phyloP scores from a whole-genome alignment of 2,113 vertebrate genomes.

The Nothocercus nigrocapillus region DNA sequence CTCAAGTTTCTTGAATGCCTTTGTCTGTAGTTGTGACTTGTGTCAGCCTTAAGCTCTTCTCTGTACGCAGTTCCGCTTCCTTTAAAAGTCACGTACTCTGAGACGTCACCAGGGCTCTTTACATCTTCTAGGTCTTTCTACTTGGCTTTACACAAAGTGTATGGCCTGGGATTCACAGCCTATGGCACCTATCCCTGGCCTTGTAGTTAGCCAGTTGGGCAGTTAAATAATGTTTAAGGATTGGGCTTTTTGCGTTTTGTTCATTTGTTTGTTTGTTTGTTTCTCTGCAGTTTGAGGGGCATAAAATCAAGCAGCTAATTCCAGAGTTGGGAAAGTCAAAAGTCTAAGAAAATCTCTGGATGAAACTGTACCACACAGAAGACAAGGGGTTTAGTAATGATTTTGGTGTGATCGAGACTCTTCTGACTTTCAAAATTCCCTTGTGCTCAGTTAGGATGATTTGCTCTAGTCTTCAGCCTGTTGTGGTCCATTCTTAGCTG shows the following conservation, averaged over 20 bases:
- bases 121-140: not conserved
- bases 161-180: not conserved
- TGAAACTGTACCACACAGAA: not conserved
- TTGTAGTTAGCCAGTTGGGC: not conserved
- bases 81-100: not conserved
- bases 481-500: not conserved
- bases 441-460: not conserved
- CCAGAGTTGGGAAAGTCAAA: not conserved
- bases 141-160: not conserved
- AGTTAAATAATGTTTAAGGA: not conserved
- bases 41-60: not conserved
- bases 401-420: not conserved
- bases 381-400: not conserved
- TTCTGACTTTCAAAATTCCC: not conserved
- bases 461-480: not conserved
- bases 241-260: too few relatives aligned
- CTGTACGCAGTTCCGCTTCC: not conserved
- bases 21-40: not conserved
- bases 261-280: too few relatives aligned
- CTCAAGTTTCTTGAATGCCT: not conserved
- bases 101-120: not conserved
- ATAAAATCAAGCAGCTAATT: not conserved
- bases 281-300: not conserved
- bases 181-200: not conserved
- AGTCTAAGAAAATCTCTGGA: not conserved